A percentile compares a stretch with the other conserved stretches of the same genome.
Evolutionary conservation across 2,888 invertebrate genomes (phyloP).

Genomic region (Entomobrya proxima): DNA sequence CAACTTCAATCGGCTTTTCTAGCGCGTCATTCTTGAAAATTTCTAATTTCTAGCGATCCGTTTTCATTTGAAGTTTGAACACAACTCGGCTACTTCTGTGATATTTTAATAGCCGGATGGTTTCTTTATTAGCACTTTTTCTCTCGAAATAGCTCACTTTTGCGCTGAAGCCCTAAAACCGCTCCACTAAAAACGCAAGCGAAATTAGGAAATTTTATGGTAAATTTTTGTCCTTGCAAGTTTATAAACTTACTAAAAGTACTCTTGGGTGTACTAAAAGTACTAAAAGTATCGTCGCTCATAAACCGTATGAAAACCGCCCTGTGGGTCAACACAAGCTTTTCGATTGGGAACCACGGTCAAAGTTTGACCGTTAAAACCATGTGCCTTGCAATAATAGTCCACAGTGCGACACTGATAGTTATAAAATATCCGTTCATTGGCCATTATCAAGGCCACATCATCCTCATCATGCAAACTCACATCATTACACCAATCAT

Average conservation of each 20-base stretch:
- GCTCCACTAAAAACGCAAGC: conserved; percentile 55
- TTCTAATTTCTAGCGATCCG: background rate
- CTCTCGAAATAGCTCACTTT: conserved; percentile 40
- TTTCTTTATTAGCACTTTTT: background rate
- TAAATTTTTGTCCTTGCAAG: too few species aligned
- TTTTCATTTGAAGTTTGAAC: background rate
- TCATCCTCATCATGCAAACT: background rate
- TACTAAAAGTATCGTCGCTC: conserved; percentile 52
- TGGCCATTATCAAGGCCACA: background rate
- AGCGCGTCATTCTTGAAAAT: background rate
- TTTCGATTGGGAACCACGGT: background rate
- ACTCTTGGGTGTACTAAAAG: conserved; percentile 68
- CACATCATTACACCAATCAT: conserved; percentile 55
- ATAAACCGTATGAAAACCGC: conserved; percentile 50
- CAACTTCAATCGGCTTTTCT: background rate
- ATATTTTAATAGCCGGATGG: background rate
- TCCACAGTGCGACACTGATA: conserved; percentile 48
- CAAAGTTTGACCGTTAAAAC: too few species aligned
- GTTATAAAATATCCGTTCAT: conserved; percentile 56
- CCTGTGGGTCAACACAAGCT: background rate
- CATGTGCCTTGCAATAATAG: conserved; percentile 58
- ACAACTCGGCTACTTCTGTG: background rate
- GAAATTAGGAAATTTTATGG: too few species aligned
- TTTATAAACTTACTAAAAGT: conserved; percentile 70
- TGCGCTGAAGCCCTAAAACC: conserved; percentile 51